Evolutionary conservation across 2,113 vertebrate genomes (phyloP).

Genomic region (Tyrannus savana): DNA sequence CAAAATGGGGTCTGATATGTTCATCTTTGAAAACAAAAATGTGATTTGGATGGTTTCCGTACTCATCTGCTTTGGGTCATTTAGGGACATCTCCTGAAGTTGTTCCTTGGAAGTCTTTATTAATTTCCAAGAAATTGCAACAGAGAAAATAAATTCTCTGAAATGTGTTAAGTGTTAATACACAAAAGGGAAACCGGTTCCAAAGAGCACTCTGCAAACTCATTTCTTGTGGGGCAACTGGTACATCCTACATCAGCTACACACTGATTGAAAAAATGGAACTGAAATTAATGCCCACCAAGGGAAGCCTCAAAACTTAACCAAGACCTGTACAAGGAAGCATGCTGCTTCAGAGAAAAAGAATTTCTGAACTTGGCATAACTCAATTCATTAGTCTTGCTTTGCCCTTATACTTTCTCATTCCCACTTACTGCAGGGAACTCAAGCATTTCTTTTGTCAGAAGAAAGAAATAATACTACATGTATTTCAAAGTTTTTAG

Average conservation of each 20-base stretch:
- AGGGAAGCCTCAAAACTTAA: not conserved
- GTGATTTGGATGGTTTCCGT: not conserved
- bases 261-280: not conserved
- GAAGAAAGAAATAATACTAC: not conserved
- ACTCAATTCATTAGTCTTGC: not conserved
- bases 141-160: not conserved
- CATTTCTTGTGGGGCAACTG: not conserved
- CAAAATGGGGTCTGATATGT: not conserved
- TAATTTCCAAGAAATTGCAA: not conserved
- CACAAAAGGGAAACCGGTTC: not conserved
- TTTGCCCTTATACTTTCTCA: not conserved
- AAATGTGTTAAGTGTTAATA: not conserved
- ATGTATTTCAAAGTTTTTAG: not conserved
- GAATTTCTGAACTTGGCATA: not conserved
- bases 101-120: not conserved
- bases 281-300: not conserved
- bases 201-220: not conserved
- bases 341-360: not conserved
- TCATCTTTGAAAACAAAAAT: not conserved
- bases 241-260: not conserved
- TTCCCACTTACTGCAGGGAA: not conserved
- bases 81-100: not conserved
- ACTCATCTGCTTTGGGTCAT: not conserved
- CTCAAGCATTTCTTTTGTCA: not conserved
- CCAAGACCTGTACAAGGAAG: not conserved